These are phyloP conservation scores for Muraenolepis orangiensis DNA, from an alignment of 2,797 vertebrate species.

Conservation along the genomic window DNA sequence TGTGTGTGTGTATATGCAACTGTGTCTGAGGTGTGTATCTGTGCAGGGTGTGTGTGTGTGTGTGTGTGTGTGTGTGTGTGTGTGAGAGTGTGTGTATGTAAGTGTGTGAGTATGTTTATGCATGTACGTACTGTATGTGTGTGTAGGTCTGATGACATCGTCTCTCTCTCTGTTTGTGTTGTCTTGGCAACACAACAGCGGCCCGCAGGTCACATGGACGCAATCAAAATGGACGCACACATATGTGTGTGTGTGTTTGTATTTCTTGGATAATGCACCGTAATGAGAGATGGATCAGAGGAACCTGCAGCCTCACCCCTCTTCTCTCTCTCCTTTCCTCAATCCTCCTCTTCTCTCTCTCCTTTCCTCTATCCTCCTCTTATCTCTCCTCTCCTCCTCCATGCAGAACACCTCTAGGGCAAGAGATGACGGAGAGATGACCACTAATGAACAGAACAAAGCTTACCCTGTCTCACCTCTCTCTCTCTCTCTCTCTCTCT, in stretches of 20 bases:
- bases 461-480: too few species aligned
- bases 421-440: conserved; percentile 39
- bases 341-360: conserved; percentile 13
- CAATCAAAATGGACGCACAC: too few species aligned
- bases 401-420: conserved; percentile 15
- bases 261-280: too few species aligned
- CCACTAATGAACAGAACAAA: too few species aligned
- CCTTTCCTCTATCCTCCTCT: too few species aligned
- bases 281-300: too few species aligned
- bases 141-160: conserved; percentile 25
- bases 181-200: conserved; percentile 51
- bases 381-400: not conserved
- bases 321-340: conserved; percentile 19
- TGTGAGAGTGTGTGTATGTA: not conserved
- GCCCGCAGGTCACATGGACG: conserved; percentile 19
- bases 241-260: too few species aligned
- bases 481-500: too few species aligned
- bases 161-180: too few species aligned
- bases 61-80: not conserved
- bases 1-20: conserved; percentile 14
- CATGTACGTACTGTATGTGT: not conserved
- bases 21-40: not conserved
- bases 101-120: not conserved
- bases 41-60: not conserved
- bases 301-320: conserved; percentile 20